These are phyloP conservation scores for Glandiceps talaboti DNA, from an alignment of 53 echinoderm and acorn worm species.

Conservation along the genomic window DNA sequence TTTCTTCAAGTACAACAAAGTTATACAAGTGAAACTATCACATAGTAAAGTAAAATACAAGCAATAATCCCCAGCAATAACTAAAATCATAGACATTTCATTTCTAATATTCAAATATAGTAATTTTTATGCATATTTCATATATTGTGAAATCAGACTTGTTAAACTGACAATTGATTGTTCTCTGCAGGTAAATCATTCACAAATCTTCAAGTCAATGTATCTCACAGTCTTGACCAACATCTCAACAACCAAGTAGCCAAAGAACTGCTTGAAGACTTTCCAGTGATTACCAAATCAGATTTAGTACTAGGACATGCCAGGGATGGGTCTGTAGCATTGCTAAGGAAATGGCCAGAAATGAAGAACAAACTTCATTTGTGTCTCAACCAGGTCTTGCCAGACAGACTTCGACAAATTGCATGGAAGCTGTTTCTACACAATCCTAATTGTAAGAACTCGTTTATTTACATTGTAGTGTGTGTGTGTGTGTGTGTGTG, in stretches of 20 bases:
- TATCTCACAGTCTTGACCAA: conserved; percentile 33
- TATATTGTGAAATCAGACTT: no score
- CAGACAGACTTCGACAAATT: conserved; percentile 43
- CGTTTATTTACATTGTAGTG: no score
- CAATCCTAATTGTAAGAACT: conserved; percentile 55
- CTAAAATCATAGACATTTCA: no score
- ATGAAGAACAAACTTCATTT: conserved; percentile 58
- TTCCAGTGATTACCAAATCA: conserved; percentile 44
- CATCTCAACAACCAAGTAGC: conserved; percentile 41
- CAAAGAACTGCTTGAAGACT: conserved; percentile 34
- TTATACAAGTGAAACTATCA: no score
- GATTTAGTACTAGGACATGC: conserved; percentile 53
- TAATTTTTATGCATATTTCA: no score
- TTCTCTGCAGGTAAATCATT: conserved; percentile 33
- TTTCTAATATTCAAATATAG: no score
- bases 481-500: no score
- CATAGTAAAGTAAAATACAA: no score
- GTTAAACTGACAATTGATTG: no score
- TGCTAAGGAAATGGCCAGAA: conserved; percentile 77
- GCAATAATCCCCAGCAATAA: no score
- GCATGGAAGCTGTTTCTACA: conserved; percentile 61
- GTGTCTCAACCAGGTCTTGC: conserved; percentile 52
- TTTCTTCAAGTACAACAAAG: no score
- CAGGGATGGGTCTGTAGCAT: conserved; percentile 47
- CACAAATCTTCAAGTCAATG: conserved; percentile 19